Percentiles rank a stretch among this genome's conserved stretches.
phyloP scores from a whole-genome alignment of 1,140 invertebrate genomes.

The Rhyacophila brunnea region DNA sequence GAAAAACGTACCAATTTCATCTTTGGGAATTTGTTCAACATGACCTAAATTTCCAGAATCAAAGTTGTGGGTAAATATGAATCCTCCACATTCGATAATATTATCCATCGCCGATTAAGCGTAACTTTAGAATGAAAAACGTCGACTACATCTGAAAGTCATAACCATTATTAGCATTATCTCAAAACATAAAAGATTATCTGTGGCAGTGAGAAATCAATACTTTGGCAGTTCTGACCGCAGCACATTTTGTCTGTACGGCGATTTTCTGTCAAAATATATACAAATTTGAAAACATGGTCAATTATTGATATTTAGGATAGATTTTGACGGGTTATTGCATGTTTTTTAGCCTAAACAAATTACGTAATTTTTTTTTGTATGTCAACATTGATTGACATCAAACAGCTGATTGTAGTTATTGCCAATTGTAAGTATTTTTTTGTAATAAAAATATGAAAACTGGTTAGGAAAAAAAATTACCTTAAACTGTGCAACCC shows the following conservation, averaged over 20 bases:
- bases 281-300: no score
- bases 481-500: conserved; percentile 1
- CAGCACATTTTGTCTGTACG: no score
- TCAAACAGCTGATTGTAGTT: conserved; percentile 30
- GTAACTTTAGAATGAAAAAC: not conserved
- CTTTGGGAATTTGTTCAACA: conserved; percentile 65
- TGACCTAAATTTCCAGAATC: conserved; percentile 84
- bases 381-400: conserved; percentile 34
- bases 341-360: conserved; percentile 23
- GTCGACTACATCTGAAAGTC: conserved; percentile 12
- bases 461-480: conserved; percentile 4
- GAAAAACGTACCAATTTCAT: conserved; percentile 39
- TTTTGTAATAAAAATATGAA: conserved; percentile 9
- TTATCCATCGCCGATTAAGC: conserved; percentile 24
- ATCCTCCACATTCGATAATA: conserved; percentile 59
- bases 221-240: no score
- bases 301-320: conserved; percentile 1
- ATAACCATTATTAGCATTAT: not conserved
- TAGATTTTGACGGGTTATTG: conserved; percentile 22
- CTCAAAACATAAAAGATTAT: no score
- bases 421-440: conserved; percentile 20
- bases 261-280: no score
- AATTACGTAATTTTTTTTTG: conserved; percentile 36
- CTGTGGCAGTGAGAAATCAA: no score
- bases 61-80: conserved; percentile 77